Evolutionary conservation across 2,888 invertebrate genomes (phyloP), one percentile per base, ranked within the genome.

Genomic region (Leucoma salicis): DNA sequence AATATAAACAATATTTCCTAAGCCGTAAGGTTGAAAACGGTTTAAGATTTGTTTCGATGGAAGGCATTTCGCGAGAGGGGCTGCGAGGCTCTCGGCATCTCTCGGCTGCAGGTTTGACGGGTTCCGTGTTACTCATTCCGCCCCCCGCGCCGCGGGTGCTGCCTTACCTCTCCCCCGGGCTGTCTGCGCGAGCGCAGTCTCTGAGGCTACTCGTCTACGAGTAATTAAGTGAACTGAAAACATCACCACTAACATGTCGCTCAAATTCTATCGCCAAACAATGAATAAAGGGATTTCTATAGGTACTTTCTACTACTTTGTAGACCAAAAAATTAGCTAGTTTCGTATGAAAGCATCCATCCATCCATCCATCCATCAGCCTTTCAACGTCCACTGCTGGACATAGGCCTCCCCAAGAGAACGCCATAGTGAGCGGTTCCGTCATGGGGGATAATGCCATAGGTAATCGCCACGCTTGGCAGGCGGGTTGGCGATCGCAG

Each of bases 71-170:
- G 87, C 87, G 79, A 82, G 76, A 71, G 65, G 70, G 63, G 71
- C 63, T 49, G 53, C 69, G 65, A 69, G 69, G 60, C 67, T 62
- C 74, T 51, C 73, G 66, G 73, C 64, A 56, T 61, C 62, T 69
- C 69, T 69, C 71, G 71, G 74, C 65, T 76, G 81, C 84, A 82
- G 79, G 86, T 85, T 74, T 73, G 84, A 85, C 87, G 70, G 87
- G 87, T 84, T 87, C 87, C 80, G 87, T 87, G 86, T 87, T 87
- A 87, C 87, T 58, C 86, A 59, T 55, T 41, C 50, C 57, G 46
- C 57, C 62, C 69, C 66, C 64, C 67, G 57, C 47, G 50, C 58
- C 42, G 60, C 57, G 61, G 41, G 18, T 52, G 33, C 37, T 35
- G 38, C 48, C 40, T 51, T 42, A 41, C 57, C 66, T 50, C 50